A percentile compares a stretch with the other conserved stretches of the same genome.
These are phyloP conservation scores for Theocolax elegans DNA, from an alignment of 1,140 invertebrate genomes.

Conservation along the genomic window DNA sequence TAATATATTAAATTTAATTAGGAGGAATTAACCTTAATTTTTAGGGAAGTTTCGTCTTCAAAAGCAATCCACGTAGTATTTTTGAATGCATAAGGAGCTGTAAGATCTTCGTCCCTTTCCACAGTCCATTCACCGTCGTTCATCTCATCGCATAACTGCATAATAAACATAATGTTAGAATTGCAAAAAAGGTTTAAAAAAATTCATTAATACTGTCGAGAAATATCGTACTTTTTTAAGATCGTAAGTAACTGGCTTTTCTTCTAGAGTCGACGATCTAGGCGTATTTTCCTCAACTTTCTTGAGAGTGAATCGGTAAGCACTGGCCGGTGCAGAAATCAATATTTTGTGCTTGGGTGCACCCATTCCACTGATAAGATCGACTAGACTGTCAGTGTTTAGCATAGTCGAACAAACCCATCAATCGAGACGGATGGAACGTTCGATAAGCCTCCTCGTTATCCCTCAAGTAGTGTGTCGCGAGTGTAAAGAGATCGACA, in stretches of 20 bases:
- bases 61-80: slow-evolving; percentile 81
- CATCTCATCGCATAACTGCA: slow-evolving; percentile 73
- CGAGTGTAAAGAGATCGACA: slow-evolving; percentile 75
- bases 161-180: slow-evolving; percentile 23
- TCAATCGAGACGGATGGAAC: slow-evolving; percentile 80
- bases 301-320: slow-evolving; percentile 74
- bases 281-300: slow-evolving; percentile 76
- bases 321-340: slow-evolving; percentile 76
- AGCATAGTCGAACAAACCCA: slow-evolving; percentile 81
- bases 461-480: slow-evolving; percentile 76
- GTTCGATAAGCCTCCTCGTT: slow-evolving; percentile 72
- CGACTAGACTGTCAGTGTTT: slow-evolving; percentile 82
- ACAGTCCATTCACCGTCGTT: slow-evolving; percentile 76
- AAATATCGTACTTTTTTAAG: slow-evolving; percentile 68
- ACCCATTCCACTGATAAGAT: slow-evolving; percentile 78
- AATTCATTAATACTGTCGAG: background rate
- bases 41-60: slow-evolving; percentile 76
- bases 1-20: slow-evolving; percentile 11
- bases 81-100: slow-evolving; percentile 81
- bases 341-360: slow-evolving; percentile 76
- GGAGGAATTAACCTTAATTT: slow-evolving; percentile 74
- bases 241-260: slow-evolving; percentile 69
- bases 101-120: slow-evolving; percentile 82
- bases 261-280: slow-evolving; percentile 71
- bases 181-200: background rate